These are phyloP conservation scores for Drosophila sucinea DNA, from an alignment of 1,140 invertebrate species.

Conservation along the genomic window DNA sequence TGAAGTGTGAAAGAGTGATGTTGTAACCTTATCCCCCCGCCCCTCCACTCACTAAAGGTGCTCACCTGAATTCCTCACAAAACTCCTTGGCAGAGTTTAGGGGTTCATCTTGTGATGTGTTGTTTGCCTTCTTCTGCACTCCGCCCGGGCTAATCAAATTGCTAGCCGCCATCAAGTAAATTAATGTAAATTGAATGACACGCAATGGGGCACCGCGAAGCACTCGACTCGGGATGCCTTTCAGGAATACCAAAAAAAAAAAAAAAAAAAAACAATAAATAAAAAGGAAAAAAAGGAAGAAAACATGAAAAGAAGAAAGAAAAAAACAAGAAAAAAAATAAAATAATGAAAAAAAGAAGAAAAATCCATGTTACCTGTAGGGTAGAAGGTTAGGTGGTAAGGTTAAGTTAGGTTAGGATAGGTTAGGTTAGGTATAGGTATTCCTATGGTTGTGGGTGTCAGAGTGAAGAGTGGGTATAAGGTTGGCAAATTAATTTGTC, in stretches of 20 bases:
- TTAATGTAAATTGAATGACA: constrained; percentile 78
- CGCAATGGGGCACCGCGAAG: constrained; percentile 65
- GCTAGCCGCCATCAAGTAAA: constrained; percentile 70
- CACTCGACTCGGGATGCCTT: constrained; percentile 23
- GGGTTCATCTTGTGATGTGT: constrained; percentile 36
- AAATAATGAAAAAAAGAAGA: background rate
- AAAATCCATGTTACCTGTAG: background rate
- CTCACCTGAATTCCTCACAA: background rate
- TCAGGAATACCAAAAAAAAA: constrained; percentile 2
- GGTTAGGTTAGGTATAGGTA: background rate
- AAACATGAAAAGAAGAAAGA: background rate
- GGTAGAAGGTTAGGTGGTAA: constrained; percentile 4
- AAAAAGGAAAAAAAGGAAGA: background rate
- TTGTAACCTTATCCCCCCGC: background rate
- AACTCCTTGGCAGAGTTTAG: background rate
- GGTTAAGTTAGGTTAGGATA: background rate
- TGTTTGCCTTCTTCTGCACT: background rate
- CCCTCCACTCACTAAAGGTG: background rate
- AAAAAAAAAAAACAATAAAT: background rate
- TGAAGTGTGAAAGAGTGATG: background rate
- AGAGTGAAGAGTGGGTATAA: background rate
- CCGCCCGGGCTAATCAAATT: constrained; percentile 65
- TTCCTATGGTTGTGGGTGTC: background rate
- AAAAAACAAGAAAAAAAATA: background rate
- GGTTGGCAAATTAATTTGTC: constrained; percentile 67